Evolutionary conservation across 2,888 invertebrate species (phyloP), one percentile per base, ranked within the genome.

Genomic region (Coenonympha arcania): DNA sequence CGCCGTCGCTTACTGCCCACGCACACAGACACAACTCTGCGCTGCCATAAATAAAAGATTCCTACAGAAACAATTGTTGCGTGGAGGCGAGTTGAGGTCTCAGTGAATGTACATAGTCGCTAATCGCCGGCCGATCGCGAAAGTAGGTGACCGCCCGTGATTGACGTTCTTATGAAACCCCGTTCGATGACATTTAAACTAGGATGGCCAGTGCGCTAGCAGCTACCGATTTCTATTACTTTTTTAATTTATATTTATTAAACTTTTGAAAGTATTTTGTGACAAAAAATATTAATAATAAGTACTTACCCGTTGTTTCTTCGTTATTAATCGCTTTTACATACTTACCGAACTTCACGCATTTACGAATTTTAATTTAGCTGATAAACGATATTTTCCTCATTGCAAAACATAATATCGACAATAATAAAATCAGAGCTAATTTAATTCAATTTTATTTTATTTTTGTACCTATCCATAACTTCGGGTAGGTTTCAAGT

Each of bases 31-130:
- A 64, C 66, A 71, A 57, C 57, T 62, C 73, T 60, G 68, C 70
- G 76, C 76, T 78, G 79, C 81, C 85, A 84, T 86, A 86, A 85
- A 86, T 85, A 86, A 86, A 84, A 85, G 86, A 86, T 85, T 84
- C 85, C 79, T 81, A 85, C 81, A 83, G 84, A 86, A 86, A 84
- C 86, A 85, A 86, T 86, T 82, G 85, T 84, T 85, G 85, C 85
- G 84, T 86, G 82, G 85, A 85, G 79, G 82, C 79, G 79, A 82
- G 76, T 68, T 71, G 77, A 78, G 79, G 77, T 78, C 79, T 77
- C 79, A 75, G 84, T 82, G 84, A 84, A 84, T 80, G 84, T 84
- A 64, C 60, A 62, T 60, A 79, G 79, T 68, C 65, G 71, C 83
- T 84, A 84, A 85, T 84, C 83, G 82, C 75, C 70, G 74, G 76